Evolutionary conservation across 1,140 invertebrate genomes (phyloP), one percentile per base, ranked within the genome.

Genomic region (Cataglyphis hispanica): DNA sequence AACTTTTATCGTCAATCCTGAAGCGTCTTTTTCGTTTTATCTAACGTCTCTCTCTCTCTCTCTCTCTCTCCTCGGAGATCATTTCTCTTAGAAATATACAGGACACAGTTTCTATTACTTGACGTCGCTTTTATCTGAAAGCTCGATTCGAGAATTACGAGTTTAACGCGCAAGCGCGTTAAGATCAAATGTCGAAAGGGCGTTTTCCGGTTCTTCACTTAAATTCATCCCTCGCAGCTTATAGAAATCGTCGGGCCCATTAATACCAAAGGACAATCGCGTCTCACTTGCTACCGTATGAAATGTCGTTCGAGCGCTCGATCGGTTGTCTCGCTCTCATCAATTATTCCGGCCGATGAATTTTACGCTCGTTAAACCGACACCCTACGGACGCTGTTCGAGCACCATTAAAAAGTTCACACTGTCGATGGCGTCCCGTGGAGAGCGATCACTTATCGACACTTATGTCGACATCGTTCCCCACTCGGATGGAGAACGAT

Each of bases 341-440:
- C 78, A 80, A 78, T 84, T 85, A 85, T 85, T 85, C 83, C 83
- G 61, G 61, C 75, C 74, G 83, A 85, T 85, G 83, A 85, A 85
- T 85, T 85, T 85, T 58, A 85, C 84, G 84, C 76, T 85, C 76
- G 84, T 85, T 80, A 85, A 67, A 80, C 64, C 64, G 84, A 85
- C 84, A 85, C 75, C 70, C 72, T 27, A 63, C 81, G 53, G 46
- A 40, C 81, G 31, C 11, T 40, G 58, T 31, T 84, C 81, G 46
- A 84, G 70, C 81, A 61, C 81, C 74, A 84, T 75, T 75, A 84
- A 84, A 83, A 76, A 76, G 81, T 84, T 77, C 78, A 83, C 67
- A 74, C 53, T 83, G 78, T 70, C 78, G 78, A 72, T 53, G 66
- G 37, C 70, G 37, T 83, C 67, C 78, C 53, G 53, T 83, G 27